Conservation (phyloP, 2,888 invertebrate genomes). For the Lasioglossum zephyrum region DNA sequence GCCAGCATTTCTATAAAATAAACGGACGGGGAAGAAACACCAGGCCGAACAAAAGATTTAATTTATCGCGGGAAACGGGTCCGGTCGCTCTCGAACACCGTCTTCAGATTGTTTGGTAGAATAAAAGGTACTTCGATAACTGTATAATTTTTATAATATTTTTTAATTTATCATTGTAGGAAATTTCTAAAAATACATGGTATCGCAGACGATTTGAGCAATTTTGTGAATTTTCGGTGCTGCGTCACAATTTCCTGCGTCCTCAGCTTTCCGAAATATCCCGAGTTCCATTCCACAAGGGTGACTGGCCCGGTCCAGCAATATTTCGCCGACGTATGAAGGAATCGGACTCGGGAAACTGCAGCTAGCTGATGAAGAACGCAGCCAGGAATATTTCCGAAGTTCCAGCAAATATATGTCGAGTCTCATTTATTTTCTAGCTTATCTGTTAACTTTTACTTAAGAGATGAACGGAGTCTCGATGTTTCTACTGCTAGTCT, state of each 20-base stretch:
- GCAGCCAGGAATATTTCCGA: neutral
- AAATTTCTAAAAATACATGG: neutral
- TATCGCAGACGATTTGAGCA: neutral
- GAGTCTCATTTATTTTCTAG: neutral
- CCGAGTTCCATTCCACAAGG: neutral
- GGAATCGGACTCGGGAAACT: neutral
- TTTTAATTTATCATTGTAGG: too few species aligned
- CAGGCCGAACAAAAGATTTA: conserved; percentile 14
- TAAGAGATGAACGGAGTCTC: neutral
- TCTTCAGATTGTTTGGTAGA: neutral
- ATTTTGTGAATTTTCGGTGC: neutral
- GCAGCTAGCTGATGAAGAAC: neutral
- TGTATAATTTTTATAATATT: too few species aligned
- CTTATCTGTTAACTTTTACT: neutral
- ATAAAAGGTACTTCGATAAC: neutral
- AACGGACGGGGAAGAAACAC: conserved; percentile 37
- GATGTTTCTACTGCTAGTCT: neutral
- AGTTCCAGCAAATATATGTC: neutral
- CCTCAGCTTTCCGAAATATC: neutral
- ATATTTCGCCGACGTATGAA: neutral
- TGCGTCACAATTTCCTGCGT: neutral
- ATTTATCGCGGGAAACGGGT: conserved; percentile 18
- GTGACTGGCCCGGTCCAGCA: neutral
- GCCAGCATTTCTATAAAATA: conserved; percentile 15
- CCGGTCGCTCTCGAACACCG: neutral